Conservation (phyloP, 2,797 vertebrate species). For the Myotis planiceps region DNA sequence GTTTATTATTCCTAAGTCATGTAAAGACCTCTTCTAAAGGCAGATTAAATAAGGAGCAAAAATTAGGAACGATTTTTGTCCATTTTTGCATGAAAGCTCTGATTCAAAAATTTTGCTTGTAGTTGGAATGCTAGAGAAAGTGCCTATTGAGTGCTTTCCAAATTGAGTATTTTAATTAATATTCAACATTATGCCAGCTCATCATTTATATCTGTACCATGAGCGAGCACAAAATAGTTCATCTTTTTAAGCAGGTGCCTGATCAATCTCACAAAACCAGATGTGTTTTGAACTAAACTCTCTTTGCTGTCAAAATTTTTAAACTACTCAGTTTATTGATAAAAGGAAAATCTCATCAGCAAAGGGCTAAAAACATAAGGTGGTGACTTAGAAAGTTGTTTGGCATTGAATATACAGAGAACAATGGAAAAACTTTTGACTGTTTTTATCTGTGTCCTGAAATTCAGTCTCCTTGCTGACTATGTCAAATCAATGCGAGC, state of each 20-base stretch:
- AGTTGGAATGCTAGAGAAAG: background rate
- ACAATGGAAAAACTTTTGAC: background rate
- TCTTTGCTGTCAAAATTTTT: background rate
- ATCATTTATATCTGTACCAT: background rate
- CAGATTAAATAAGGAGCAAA: background rate
- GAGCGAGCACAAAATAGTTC: background rate
- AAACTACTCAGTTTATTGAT: background rate
- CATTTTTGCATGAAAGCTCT: background rate
- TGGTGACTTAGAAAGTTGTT: background rate
- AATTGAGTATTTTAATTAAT: background rate
- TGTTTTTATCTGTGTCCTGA: background rate
- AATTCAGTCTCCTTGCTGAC: background rate
- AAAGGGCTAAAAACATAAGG: background rate
- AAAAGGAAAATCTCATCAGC: background rate
- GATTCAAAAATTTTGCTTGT: background rate
- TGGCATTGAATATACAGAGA: background rate
- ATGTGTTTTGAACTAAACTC: background rate
- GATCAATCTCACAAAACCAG: background rate
- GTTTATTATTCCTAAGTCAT: background rate
- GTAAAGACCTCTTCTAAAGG: background rate
- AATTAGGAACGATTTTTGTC: background rate
- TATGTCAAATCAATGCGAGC: background rate
- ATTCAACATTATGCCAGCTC: background rate
- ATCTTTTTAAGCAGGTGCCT: background rate
- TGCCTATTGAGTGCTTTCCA: background rate